Percentiles rank a stretch among this genome's conserved stretches.
phyloP scores from a whole-genome alignment of 2,888 invertebrate species.

The Lycia hirtaria region DNA sequence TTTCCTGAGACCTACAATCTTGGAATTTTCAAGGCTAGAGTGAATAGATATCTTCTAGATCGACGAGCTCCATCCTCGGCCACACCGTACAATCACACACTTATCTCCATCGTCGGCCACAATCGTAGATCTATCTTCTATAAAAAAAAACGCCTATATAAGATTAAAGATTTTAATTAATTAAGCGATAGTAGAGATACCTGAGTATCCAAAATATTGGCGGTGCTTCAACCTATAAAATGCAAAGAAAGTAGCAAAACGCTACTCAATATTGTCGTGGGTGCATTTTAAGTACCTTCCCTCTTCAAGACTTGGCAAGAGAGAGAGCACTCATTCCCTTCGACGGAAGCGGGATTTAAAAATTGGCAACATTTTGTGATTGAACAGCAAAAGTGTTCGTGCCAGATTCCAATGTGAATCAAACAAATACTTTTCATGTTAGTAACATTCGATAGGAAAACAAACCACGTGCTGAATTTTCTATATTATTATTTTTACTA shows the following conservation, averaged over 20 bases:
- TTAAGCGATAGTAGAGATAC: too few relatives aligned
- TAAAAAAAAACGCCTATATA: too few relatives aligned
- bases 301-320: constrained; percentile 22
- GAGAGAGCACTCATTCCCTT: constrained; percentile 30
- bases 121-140: too few relatives aligned
- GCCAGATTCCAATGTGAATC: constrained; percentile 5
- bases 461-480: constrained; percentile 4
- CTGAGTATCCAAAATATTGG: too few relatives aligned
- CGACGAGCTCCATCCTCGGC: too few relatives aligned
- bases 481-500: not conserved
- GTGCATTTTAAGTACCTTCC: not conserved
- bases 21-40: too few relatives aligned
- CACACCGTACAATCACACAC: too few relatives aligned
- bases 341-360: constrained; percentile 1
- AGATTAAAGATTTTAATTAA: too few relatives aligned
- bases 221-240: not conserved
- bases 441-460: constrained; percentile 11
- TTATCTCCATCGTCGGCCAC: too few relatives aligned
- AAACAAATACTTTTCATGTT: constrained; percentile 21
- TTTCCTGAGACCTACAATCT: too few relatives aligned
- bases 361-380: constrained; percentile 26
- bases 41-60: too few relatives aligned
- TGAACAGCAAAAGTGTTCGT: constrained; percentile 17
- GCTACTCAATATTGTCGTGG: constrained; percentile 5
- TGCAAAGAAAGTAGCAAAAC: not conserved